A percentile compares a stretch with the other conserved stretches of the same genome.
Evolutionary conservation across 2,888 invertebrate species (phyloP).

Genomic region (Xestoiulus laeticollis): DNA sequence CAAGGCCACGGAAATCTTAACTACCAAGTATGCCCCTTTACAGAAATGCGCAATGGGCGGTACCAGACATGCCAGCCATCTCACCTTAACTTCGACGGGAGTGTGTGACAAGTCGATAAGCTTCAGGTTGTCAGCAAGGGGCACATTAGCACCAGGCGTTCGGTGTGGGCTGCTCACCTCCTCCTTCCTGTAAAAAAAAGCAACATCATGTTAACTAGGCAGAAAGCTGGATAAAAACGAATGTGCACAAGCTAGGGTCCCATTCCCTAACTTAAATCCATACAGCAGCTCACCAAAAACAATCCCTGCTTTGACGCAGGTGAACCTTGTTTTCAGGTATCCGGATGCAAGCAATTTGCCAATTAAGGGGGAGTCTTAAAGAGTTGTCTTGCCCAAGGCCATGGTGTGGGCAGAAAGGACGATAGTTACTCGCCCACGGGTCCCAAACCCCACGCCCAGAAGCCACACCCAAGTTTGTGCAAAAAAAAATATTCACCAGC

Average conservation of each 20-base stretch:
- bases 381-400: not conserved
- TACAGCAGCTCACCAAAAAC: not conserved
- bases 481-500: not conserved
- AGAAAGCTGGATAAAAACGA: not conserved
- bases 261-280: not conserved
- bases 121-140: not conserved
- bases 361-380: no score
- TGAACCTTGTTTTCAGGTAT: not conserved
- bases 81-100: not conserved
- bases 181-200: not conserved
- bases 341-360: not conserved
- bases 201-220: not conserved
- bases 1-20: no score
- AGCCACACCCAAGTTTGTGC: not conserved
- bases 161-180: not conserved
- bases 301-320: not conserved
- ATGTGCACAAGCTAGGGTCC: no score
- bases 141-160: not conserved
- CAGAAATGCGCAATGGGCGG: no score
- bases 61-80: not conserved
- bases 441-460: not conserved
- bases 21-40: no score
- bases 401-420: not conserved
- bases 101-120: slow-evolving; percentile 39
- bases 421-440: not conserved